Evolutionary conservation across 2,113 vertebrate genomes (phyloP), one percentile per base, ranked within the genome.

Genomic region (Osmerus mordax): DNA sequence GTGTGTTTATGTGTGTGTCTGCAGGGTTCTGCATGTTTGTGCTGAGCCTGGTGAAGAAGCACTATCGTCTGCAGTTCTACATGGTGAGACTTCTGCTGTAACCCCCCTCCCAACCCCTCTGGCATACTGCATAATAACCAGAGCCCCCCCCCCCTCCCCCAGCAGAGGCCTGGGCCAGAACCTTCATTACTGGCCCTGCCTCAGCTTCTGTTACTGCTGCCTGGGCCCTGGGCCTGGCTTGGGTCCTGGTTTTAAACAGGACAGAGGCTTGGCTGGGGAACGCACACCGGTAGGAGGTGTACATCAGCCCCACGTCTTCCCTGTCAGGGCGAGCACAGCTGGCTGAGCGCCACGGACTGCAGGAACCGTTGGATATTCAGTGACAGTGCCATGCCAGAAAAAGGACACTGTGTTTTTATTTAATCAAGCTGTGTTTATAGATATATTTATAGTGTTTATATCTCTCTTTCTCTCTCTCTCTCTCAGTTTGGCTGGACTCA

Each of bases 21-120:
- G 12, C 84, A 88, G 97, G 97, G 51, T 99, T 99, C 91, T 99
- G 97, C 90, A 99, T 99, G 97, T 99, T 99, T 78, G 97, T 99
- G 51, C 83, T 99, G 87, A 99, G 96, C 67, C 88, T 99, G 89
- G 97, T 99, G 89, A 99, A 99, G 93, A 99, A 99, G 65, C 97
- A 98, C 79, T 99, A 99, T 70, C 95, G 97, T 18, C 94, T 99
- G 36, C 97, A 99, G 86, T 99, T 99, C 86, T 99, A 99, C 91
- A 99, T 99, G 97, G 97, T 99, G 90, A 94, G 93, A 75, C 16
- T 41, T 3, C 11, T 29, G 18, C 21, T n/a, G 47, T 36, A 36
- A 3, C 32, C 7, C 4, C 32, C 32, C 14, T 28, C 32, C 32
- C 32, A 2, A 47, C 8, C 47, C 29, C 32, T 51, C 60, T 51